Base-by-base conservation (phyloP, 2,888 invertebrate species). In the Andrena haemorrhoa region DNA sequence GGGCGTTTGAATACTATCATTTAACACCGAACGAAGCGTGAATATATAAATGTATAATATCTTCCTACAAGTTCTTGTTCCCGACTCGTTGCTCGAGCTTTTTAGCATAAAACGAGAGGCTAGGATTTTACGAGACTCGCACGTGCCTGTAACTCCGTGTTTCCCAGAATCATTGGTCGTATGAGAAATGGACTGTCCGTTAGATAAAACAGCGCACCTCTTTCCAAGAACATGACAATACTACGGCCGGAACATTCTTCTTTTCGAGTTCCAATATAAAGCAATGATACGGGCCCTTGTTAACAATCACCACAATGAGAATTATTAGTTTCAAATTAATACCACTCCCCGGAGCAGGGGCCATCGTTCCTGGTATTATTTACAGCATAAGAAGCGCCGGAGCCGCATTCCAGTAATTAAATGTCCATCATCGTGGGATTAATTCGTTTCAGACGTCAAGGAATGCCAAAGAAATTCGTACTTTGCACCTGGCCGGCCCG, bases 21-120 rank as follows among this genome's bases (percentile, higher is more conserved):
- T 87, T 81, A 86, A 85, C 85, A 79, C 81, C 76, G 82, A 71
- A 78, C 79, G 76, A 69, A 82, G 71, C 58, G 81, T 73, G 84
- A 86, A 86, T 86, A 83, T 75, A 86, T 87, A 86, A 87, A 88
- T 87, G 71, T 81, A 84, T 85, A 88, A 86, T 86, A 75, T 71
- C 74, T 81, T 68, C 85, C 80, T 86, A 86, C 82, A 76, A 75
- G 77, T 66, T 53, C 75, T 47, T 63, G 23, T 53, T 63, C 66
- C 49, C 66, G 20, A 10, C 23, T 56, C 33, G 35, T 33, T 41
- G 33, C 56, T 31, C 65, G 56, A 47, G 29, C 60, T 66, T 60
- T 56, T 75, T 68, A 75, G 31, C 74, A 68, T 68, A 75, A 75
- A 47, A 41, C 74, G 64, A 29, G 60, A 61, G 31, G 41, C 29